Conservation (phyloP, 1,140 invertebrate genomes). For the Mycetomoellerius zeteki region DNA sequence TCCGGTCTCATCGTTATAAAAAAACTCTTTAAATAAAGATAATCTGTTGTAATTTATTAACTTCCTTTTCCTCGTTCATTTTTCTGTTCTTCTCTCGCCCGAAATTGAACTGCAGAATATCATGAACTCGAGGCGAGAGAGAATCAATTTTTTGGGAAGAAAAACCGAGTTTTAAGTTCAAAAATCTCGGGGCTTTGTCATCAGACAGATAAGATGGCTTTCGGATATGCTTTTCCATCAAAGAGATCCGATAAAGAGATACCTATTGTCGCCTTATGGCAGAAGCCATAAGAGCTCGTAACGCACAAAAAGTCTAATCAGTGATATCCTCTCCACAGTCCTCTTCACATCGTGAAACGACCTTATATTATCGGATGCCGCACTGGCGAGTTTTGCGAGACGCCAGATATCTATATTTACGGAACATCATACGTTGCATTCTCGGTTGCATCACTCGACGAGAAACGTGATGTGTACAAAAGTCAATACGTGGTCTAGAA, state of each 20-base stretch:
- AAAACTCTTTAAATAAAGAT: neutral
- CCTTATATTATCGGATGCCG: neutral
- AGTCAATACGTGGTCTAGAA: neutral
- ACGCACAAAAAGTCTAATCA: slow-evolving; percentile 46
- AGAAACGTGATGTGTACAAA: neutral
- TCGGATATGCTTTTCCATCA: neutral
- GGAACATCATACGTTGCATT: too few relatives aligned
- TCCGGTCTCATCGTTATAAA: neutral
- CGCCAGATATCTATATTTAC: slow-evolving; percentile 30
- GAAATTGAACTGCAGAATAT: too few relatives aligned
- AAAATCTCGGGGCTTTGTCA: neutral
- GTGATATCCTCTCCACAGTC: slow-evolving; percentile 40
- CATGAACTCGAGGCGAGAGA: neutral
- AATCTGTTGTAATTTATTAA: neutral
- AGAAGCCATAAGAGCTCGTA: too few relatives aligned
- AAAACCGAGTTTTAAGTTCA: neutral
- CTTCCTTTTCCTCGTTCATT: neutral
- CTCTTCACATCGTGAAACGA: neutral
- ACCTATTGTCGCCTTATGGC: neutral
- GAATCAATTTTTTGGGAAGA: neutral
- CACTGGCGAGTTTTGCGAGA: neutral
- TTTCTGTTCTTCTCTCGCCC: neutral
- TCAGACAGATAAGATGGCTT: neutral
- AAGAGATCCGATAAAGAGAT: slow-evolving; percentile 25
- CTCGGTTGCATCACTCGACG: slow-evolving; percentile 15